Base-by-base conservation (phyloP, 2,113 vertebrate species). In the Todiramphus saurophagus region DNA sequence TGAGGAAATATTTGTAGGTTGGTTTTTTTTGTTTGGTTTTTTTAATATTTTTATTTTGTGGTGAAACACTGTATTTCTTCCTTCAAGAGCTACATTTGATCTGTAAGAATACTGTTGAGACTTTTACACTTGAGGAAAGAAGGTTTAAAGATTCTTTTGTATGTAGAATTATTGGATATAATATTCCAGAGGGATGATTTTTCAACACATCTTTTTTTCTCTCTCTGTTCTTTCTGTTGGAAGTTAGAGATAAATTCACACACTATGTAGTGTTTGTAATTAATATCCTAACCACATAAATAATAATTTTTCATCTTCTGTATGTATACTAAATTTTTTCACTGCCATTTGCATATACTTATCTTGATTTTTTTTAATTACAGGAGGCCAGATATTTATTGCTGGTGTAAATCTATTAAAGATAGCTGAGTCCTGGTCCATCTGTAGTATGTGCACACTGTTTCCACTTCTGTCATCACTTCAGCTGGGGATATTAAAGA, bases 101-200 rank as follows among this genome's bases (percentile, higher is more conserved):
- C 44, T 81, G 41, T 43, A 87, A 96, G 78, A 89, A 78, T 85
- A 33, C 10, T 72, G 21, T 64, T 96, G 78, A 84, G 89, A 60
- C 68, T 92, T 92, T 97, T 92, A 92, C 63, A 90, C 31, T 75
- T 27, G 37, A 94, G 46, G 68, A 93, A 95, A 59, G 75, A 87
- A 72, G n/a, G 11, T 83, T 93, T 88, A 93, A 91, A 89, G 50
- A 95, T 93, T 20, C 27, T 96, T 96, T 59, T 93, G 11, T 68
- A 41, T 69, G 20, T 64, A 82, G 59, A 90, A 92, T 96, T 27
- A 87, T 74, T 89, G 76, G 48, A 35, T 69, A 25, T 2, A 68
- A 24, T 87, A 70, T 89, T 94, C 15, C 15, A 64, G 50, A 89
- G 70, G 55, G 58, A 14, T 95, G 25, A 13, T 74, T 50, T 93